These are phyloP conservation scores for Takifugu bimaculatus DNA, from an alignment of 2,113 vertebrate genomes.

Conservation along the genomic window DNA sequence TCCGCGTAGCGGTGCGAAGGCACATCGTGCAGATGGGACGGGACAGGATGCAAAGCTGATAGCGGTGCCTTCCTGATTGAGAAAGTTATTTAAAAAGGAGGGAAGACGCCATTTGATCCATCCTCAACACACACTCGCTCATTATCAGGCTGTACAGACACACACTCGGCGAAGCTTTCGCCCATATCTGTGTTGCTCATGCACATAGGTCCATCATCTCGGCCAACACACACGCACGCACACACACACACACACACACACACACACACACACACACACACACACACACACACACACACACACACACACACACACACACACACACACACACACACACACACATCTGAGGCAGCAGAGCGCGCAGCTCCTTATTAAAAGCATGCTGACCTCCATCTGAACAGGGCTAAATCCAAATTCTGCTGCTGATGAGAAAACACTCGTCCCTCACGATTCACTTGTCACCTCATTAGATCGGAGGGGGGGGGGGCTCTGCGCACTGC, in stretches of 20 bases:
- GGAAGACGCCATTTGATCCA: background rate
- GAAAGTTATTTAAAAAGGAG: too few species aligned
- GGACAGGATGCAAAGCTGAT: conserved; percentile 23
- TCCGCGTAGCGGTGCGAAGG: conserved; percentile 48
- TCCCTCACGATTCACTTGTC: conserved; percentile 40
- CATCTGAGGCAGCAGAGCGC: conserved; percentile 35
- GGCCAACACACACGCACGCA: too few species aligned
- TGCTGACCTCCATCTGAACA: conserved; percentile 55
- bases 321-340: background rate
- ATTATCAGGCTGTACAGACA: background rate
- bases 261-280: background rate
- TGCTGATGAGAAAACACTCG: conserved; percentile 56
- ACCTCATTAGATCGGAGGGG: conserved; percentile 47
- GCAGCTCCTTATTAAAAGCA: conserved; percentile 43
- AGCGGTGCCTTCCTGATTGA: background rate
- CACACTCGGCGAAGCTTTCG: too few species aligned
- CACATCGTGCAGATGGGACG: conserved; percentile 26
- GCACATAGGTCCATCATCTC: too few species aligned
- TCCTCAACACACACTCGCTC: too few species aligned
- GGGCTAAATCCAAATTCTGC: conserved; percentile 39
- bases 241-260: background rate
- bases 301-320: conserved; percentile 8
- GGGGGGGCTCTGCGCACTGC: conserved; percentile 23
- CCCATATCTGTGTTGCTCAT: too few species aligned
- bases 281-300: conserved; percentile 3